These are phyloP conservation scores for Caenorhabditis remanei DNA, from an alignment of 1,140 invertebrate species.

Conservation along the genomic window DNA sequence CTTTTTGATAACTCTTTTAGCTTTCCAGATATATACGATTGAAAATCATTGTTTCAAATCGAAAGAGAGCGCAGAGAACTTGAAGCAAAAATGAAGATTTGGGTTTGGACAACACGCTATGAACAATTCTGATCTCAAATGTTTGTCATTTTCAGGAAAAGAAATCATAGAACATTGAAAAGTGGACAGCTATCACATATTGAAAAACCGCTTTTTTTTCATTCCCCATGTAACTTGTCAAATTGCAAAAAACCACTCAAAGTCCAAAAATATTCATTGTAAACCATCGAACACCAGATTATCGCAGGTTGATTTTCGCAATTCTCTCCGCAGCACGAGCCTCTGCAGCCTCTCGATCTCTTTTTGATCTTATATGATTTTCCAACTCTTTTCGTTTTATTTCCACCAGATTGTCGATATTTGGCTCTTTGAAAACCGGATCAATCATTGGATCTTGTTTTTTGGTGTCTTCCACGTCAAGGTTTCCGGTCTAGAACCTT, in stretches of 20 bases:
- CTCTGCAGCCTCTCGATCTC: slow-evolving; percentile 40
- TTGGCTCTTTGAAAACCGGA: slow-evolving; percentile 33
- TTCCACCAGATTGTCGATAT: slow-evolving; percentile 30
- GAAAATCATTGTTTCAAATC: too few species aligned
- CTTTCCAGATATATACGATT: too few species aligned
- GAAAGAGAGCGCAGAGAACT: too few species aligned
- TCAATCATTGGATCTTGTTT: slow-evolving; percentile 40
- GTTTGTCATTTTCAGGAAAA: too few species aligned
- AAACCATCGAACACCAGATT: background rate
- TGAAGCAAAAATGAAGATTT: too few species aligned
- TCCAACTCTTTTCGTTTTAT: slow-evolving; percentile 24
- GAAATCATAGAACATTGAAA: too few species aligned
- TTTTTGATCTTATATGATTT: slow-evolving; percentile 33
- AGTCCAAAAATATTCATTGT: background rate
- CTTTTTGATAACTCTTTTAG: too few species aligned
- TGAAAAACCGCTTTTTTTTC: too few species aligned
- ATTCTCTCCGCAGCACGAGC: slow-evolving; percentile 16
- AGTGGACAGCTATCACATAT: too few species aligned
- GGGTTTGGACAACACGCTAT: too few species aligned
- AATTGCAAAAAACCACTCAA: background rate
- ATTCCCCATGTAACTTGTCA: too few species aligned
- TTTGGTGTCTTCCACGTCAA: slow-evolving; percentile 3
- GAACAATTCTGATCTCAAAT: too few species aligned
- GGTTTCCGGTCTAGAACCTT: background rate
- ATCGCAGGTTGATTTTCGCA: slow-evolving; percentile 26